Percentiles rank a stretch among this genome's conserved stretches.
phyloP scores from a whole-genome alignment of 2,797 vertebrate genomes.

The Nannoperca australis region DNA sequence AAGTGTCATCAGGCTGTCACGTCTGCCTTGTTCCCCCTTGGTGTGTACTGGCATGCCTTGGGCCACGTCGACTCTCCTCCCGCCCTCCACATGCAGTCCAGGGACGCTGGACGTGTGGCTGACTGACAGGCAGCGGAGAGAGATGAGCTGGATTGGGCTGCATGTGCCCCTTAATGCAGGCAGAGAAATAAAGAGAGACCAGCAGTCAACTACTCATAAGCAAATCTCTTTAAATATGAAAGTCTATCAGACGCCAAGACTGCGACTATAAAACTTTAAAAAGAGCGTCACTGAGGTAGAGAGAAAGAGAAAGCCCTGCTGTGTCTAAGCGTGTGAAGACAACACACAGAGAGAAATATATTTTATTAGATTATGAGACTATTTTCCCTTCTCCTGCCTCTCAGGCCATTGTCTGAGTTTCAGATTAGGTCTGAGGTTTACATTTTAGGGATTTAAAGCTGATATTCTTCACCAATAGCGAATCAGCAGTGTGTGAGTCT shows the following conservation, averaged over 20 bases:
- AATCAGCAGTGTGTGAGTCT: conserved; percentile 50
- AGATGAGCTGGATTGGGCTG: conserved; percentile 64
- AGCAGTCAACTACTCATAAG: conserved; percentile 74
- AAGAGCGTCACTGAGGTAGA: conserved; percentile 39
- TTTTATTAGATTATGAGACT: conserved; percentile 30
- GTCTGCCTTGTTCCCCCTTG: conserved; percentile 72
- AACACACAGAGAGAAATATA: conserved; percentile 13
- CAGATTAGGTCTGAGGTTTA: conserved; percentile 75
- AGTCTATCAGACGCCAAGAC: conserved; percentile 50
- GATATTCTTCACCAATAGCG: conserved; percentile 56
- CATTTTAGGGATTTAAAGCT: conserved; percentile 63
- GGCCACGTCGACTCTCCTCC: conserved; percentile 62
- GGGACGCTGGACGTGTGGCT: conserved; percentile 73
- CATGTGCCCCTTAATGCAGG: conserved; percentile 61
- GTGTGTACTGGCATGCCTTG: conserved; percentile 75
- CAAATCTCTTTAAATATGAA: conserved; percentile 72
- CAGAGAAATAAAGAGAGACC: conserved; percentile 68
- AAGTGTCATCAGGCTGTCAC: conserved; percentile 82
- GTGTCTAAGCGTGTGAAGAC: conserved; percentile 20
- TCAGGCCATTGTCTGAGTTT: conserved; percentile 58
- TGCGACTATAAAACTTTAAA: conserved; percentile 63
- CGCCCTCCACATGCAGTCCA: conserved; percentile 59
- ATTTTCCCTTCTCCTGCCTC: conserved; percentile 33
- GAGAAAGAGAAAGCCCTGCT: conserved; percentile 37
- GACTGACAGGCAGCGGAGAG: conserved; percentile 73